Evolutionary conservation across 2,797 vertebrate species (phyloP), one percentile per base, ranked within the genome.

Genomic region (Carduelis carduelis): DNA sequence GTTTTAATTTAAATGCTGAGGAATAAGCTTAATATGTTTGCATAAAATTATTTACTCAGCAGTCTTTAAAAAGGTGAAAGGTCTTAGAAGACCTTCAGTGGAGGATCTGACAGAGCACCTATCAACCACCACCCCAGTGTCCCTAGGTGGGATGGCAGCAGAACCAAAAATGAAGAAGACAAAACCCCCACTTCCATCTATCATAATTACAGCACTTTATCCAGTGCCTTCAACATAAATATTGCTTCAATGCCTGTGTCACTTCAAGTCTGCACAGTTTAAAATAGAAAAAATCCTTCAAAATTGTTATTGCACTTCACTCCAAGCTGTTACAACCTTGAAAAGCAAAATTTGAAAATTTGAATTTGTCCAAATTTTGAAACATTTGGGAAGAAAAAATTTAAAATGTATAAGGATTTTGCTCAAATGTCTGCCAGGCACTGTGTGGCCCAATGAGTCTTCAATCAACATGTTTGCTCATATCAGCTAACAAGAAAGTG

Each of bases 1-100:
- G 49, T 93, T 89, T 87, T 78, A 78, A 85, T 70, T 87, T 94
- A 87, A 91, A 94, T 3, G 6, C 50, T 52, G 65, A 86, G 6
- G 57, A 85, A 39, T 52, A 64, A 90, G 53, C 37, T 87, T 85
- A 60, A 41, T 60, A 53, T 16, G 57, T 39, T 84, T 72, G 83
- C 47, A 66, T 52, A 65, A 66, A 94, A 76, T 49, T 65, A 91
- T 87, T 93, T 89, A 92, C 30, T 71, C 32, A 14, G 27, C 26
- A 56, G 27, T 32, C 28, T 72, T 95, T 27, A 56, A 43, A 61
- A 74, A 79, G 66, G 66, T 24, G 63, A 82, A 88, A 94, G 55
- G 74, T 79, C 75, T 74, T 30, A 28, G 47, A 30, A 74, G 82
- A 63, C 10, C 34, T 79, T 32, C 28, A 50, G 35, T 4, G 32